Conservation (phyloP, 2,113 vertebrate species). For the Rhagologus leucostigma region DNA sequence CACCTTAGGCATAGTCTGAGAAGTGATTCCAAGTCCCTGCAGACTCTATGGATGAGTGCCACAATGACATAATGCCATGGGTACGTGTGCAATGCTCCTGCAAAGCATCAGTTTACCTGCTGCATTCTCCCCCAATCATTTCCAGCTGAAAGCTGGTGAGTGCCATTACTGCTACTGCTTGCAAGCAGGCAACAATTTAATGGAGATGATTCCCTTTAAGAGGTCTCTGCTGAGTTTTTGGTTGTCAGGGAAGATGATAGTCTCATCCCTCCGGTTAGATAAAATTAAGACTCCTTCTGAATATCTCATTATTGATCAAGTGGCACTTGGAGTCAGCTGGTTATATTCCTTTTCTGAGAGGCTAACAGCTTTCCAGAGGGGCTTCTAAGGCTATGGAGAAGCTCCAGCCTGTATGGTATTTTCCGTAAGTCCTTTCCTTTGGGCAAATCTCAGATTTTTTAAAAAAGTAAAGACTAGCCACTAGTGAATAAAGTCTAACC, state of each 20-base stretch:
- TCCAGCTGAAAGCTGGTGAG: constrained; percentile 56
- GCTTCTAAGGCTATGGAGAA: not conserved
- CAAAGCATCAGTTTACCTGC: constrained; percentile 28
- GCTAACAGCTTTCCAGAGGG: constrained; percentile 10
- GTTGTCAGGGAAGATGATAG: constrained; percentile 66
- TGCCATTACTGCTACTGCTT: constrained; percentile 41
- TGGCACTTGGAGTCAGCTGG: constrained; percentile 63
- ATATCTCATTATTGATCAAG: constrained; percentile 70
- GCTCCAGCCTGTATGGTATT: not conserved
- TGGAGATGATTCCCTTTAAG: constrained; percentile 65
- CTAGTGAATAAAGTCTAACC: too few species aligned
- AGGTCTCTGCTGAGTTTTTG: constrained; percentile 68
- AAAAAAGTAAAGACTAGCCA: not conserved
- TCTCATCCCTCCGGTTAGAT: constrained; percentile 57
- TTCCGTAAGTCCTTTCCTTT: not conserved
- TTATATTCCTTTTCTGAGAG: constrained; percentile 47
- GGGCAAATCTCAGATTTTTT: not conserved
- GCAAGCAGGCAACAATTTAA: constrained; percentile 60
- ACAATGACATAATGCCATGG: not conserved
- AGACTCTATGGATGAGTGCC: not conserved
- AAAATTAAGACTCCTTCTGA: constrained; percentile 69
- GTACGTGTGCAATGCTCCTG: not conserved
- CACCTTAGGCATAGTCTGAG: not conserved
- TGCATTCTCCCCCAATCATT: not conserved
- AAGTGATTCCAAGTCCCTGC: not conserved